Evolutionary conservation across 2,113 vertebrate genomes (phyloP).

Genomic region (Melierax canorus): DNA sequence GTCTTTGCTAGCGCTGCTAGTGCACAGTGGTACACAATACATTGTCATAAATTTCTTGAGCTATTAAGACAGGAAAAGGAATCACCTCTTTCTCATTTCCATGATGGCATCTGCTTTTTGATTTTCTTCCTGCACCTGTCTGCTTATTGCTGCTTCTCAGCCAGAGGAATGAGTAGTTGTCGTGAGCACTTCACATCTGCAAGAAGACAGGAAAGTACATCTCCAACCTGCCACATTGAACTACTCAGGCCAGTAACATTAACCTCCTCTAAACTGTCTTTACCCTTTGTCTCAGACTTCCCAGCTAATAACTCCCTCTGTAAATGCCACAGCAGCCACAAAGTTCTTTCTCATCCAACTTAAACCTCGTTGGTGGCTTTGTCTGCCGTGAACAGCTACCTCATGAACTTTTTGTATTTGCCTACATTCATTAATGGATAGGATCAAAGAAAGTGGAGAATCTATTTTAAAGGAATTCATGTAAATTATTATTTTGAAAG

Average conservation of each 20-base stretch:
- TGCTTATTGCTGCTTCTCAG: neutral
- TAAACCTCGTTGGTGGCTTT: neutral
- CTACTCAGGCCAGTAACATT: neutral
- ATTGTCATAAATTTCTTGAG: neutral
- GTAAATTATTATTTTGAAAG: neutral
- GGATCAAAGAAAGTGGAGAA: neutral
- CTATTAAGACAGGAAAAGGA: neutral
- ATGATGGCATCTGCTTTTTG: neutral
- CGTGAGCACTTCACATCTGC: neutral
- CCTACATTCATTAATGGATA: neutral
- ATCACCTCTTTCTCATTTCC: neutral
- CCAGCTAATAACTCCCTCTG: neutral
- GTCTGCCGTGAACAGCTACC: neutral
- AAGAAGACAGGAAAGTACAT: neutral
- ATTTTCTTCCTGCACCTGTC: neutral
- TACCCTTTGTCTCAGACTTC: neutral
- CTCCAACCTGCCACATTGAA: neutral
- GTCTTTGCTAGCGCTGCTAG: neutral
- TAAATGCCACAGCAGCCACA: neutral
- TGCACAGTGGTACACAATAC: fast-evolving
- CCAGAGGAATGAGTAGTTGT: neutral
- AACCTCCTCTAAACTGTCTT: neutral
- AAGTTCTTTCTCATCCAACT: neutral
- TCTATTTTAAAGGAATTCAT: neutral
- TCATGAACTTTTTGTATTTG: neutral